Evolutionary conservation across 2,113 vertebrate species (phyloP).

Genomic region (Erinaceus europaeus): DNA sequence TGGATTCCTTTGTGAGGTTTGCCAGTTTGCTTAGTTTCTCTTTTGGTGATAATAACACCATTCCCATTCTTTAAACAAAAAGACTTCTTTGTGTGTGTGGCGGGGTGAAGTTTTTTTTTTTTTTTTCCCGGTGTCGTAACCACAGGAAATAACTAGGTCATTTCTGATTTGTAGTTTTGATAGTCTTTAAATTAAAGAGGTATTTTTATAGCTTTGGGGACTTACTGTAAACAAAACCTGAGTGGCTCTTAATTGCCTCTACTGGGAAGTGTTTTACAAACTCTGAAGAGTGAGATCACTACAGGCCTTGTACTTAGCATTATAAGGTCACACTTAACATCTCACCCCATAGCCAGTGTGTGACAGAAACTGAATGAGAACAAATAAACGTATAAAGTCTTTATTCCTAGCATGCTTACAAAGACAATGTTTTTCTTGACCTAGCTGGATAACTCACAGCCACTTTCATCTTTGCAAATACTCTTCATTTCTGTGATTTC

Average conservation of each 20-base stretch:
- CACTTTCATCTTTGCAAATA: not conserved
- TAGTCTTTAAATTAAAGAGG: conserved; percentile 35
- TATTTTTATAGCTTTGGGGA: not conserved
- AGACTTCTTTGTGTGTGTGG: no score
- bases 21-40: not conserved
- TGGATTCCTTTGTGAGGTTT: conserved; percentile 3
- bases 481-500: not conserved
- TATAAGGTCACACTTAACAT: not conserved
- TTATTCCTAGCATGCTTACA: not conserved
- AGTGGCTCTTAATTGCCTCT: not conserved
- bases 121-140: not conserved
- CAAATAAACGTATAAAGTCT: not conserved
- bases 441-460: not conserved
- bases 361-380: not conserved
- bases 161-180: conserved; percentile 34
- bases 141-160: conserved; percentile 37
- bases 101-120: conserved; percentile 27
- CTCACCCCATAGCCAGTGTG: not conserved
- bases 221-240: not conserved
- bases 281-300: not conserved
- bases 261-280: not conserved
- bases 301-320: not conserved
- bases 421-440: not conserved
- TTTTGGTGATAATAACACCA: conserved; percentile 4
- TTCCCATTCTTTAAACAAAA: conserved; percentile 1